A percentile compares a stretch with the other conserved stretches of the same genome.
phyloP scores from a whole-genome alignment of 2,113 vertebrate species.

The Corythoichthys haematopterus region DNA sequence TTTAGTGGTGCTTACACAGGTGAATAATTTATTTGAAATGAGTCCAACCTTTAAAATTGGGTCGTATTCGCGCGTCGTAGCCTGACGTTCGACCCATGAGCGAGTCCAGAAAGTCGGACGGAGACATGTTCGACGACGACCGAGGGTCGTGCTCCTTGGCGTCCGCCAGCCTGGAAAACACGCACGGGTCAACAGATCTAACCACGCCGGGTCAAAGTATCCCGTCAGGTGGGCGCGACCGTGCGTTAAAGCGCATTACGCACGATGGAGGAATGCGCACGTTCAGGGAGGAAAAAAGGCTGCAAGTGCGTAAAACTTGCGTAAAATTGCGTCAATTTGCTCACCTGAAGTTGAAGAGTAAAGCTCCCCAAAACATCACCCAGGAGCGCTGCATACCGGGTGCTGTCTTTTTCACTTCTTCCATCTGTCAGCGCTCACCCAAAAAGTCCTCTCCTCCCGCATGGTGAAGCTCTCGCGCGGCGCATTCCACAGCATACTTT shows the following conservation, averaged over 20 bases:
- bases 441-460: conserved; percentile 46
- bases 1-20: not conserved
- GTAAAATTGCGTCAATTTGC: not conserved
- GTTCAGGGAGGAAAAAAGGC: not conserved
- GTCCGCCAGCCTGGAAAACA: conserved; percentile 75
- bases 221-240: not conserved
- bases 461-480: conserved; percentile 25
- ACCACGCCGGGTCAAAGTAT: not conserved
- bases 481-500: conserved; percentile 75
- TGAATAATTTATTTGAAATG: not conserved
- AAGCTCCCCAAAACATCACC: conserved; percentile 88
- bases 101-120: conserved; percentile 98
- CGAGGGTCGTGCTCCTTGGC: conserved; percentile 95
- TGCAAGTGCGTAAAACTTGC: conserved; percentile 11
- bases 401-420: conserved; percentile 74
- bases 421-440: conserved; percentile 68
- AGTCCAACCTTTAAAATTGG: conserved; percentile 92
- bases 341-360: conserved; percentile 95
- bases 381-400: conserved; percentile 92
- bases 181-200: conserved; percentile 20
- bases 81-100: conserved; percentile 97
- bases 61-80: conserved; percentile 96
- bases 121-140: conserved; percentile 88
- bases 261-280: not conserved
- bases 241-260: conserved; percentile 7